phyloP scores from a whole-genome alignment of 2,888 invertebrate genomes.

The Neria commutata region DNA sequence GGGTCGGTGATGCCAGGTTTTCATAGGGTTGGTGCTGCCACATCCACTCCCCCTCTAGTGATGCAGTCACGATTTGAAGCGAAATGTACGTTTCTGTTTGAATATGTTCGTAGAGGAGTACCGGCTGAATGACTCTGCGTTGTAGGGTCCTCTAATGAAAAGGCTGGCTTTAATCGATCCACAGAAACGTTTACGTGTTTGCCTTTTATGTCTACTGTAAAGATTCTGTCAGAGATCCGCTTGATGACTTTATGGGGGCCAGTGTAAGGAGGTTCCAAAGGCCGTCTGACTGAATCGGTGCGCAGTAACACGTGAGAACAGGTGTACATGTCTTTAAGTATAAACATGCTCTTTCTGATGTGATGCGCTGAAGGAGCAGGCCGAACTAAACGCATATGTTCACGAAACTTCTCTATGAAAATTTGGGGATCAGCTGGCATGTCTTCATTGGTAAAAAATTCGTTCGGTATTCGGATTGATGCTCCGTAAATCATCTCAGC shows the following conservation, averaged over 20 bases:
- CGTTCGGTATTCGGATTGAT: no score
- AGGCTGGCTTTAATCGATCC: neutral
- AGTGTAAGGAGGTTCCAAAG: conserved; percentile 12
- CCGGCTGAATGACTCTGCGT: no score
- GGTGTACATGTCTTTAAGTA: conserved; percentile 8
- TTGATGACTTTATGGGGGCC: conserved; percentile 15
- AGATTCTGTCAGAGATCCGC: conserved; percentile 7
- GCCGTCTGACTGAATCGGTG: conserved; percentile 8
- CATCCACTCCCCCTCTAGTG: no score
- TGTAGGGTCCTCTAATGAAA: no score
- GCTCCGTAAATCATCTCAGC: no score
- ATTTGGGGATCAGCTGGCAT: conserved; percentile 13
- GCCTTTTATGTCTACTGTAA: neutral
- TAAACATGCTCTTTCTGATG: conserved; percentile 6
- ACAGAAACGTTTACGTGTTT: neutral
- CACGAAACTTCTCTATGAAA: conserved; percentile 18
- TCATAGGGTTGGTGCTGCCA: no score
- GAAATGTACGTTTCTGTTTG: no score
- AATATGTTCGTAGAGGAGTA: no score
- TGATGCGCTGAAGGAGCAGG: conserved; percentile 12
- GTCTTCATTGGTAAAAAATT: conserved; percentile 5
- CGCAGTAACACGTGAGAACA: conserved; percentile 17
- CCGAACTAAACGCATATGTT: conserved; percentile 13
- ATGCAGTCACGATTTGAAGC: no score
- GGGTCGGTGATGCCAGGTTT: no score